These are phyloP conservation scores for Perccottus glenii DNA, from an alignment of 2,113 vertebrate species.

Conservation along the genomic window DNA sequence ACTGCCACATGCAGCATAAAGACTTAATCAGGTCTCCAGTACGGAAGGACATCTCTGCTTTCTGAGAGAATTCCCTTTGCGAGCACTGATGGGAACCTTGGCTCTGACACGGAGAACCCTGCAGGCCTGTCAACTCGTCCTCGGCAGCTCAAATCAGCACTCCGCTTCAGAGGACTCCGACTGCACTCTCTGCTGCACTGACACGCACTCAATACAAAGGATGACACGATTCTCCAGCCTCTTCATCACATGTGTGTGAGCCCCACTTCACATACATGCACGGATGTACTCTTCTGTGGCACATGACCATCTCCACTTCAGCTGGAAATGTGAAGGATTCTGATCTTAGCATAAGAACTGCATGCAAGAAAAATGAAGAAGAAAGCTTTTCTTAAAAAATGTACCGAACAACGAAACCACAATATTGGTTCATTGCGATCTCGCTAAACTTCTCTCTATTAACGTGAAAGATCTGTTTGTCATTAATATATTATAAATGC, in stretches of 20 bases:
- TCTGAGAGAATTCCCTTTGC: constrained; percentile 54
- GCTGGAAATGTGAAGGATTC: constrained; percentile 2
- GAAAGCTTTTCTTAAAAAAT: neutral
- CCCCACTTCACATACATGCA: constrained; percentile 7
- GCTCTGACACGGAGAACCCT: constrained; percentile 61
- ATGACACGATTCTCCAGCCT: constrained; percentile 66
- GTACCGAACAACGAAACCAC: neutral
- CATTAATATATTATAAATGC: no score
- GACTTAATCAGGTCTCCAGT: constrained; percentile 60
- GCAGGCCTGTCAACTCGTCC: constrained; percentile 65
- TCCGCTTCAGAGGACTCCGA: constrained; percentile 45
- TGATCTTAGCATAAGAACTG: constrained; percentile 19
- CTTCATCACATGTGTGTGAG: constrained; percentile 26
- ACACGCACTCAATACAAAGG: constrained; percentile 56
- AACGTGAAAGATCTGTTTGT: no score
- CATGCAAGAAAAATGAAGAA: neutral
- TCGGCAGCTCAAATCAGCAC: constrained; percentile 52
- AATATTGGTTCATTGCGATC: neutral
- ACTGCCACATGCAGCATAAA: constrained; percentile 52
- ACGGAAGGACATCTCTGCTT: constrained; percentile 34
- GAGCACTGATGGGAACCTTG: constrained; percentile 57
- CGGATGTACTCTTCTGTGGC: constrained; percentile 33
- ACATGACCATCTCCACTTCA: constrained; percentile 16
- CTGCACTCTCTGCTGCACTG: constrained; percentile 24
- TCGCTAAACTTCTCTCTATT: no score